Percentiles rank a stretch among this genome's conserved stretches.
Conservation (phyloP, 2,113 vertebrate genomes). For the Clarias gariepinus region DNA sequence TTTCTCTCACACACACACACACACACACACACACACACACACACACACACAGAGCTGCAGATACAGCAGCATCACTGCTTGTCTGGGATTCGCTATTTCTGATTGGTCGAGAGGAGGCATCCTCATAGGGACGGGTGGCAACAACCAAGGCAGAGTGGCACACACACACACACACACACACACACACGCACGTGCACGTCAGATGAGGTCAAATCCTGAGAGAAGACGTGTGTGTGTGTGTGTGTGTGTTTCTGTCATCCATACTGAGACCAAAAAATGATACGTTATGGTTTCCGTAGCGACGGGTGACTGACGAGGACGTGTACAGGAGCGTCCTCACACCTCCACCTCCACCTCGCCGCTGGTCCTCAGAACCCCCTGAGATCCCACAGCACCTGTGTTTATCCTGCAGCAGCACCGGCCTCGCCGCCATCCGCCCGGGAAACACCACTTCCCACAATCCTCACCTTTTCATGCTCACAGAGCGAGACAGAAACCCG, state of each 20-base stretch:
- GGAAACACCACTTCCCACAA: neutral
- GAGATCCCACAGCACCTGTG: neutral
- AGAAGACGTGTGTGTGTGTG: conserved; percentile 51
- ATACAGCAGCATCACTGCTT: conserved; percentile 37
- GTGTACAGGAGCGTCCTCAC: neutral
- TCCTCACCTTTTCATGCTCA: neutral
- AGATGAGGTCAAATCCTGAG: conserved; percentile 29
- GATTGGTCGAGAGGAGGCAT: conserved; percentile 43
- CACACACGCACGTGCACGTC: conserved; percentile 2
- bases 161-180: conserved; percentile 29
- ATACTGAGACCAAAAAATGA: neutral
- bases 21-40: conserved; percentile 26
- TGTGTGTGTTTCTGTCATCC: conserved; percentile 20
- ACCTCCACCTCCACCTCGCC: neutral
- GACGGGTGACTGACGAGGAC: too few relatives aligned
- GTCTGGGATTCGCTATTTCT: conserved; percentile 11
- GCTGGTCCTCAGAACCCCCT: neutral
- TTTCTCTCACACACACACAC: conserved; percentile 12
- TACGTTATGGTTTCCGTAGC: neutral
- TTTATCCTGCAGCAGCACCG: neutral
- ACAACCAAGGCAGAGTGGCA: conserved; percentile 37
- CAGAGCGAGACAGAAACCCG: neutral
- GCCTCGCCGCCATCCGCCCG: neutral
- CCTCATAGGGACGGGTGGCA: conserved; percentile 45
- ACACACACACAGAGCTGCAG: conserved; percentile 28